phyloP scores from a whole-genome alignment of 2,113 vertebrate genomes.

The Erythrocercus mccallii region DNA sequence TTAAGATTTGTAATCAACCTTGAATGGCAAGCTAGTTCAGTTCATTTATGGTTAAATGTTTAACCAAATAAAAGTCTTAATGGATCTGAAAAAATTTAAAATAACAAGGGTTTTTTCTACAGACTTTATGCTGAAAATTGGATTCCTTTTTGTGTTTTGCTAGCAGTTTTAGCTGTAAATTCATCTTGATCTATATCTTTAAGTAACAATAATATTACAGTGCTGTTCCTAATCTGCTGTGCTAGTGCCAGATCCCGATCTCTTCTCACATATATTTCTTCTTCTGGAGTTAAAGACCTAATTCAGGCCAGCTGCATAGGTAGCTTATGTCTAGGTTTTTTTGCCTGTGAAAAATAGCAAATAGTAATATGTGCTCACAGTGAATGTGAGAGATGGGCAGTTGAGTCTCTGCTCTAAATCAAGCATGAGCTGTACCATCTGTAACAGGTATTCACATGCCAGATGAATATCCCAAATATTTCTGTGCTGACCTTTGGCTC shows the following conservation, averaged over 20 bases:
- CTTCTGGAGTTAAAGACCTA: not conserved
- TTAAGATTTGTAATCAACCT: not conserved
- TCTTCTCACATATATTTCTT: not conserved
- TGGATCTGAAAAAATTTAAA: not conserved
- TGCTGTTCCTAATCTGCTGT: not conserved
- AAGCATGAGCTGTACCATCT: constrained; percentile 22
- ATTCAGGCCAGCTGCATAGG: constrained; percentile 6
- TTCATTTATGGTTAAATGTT: not conserved
- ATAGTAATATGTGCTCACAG: not conserved
- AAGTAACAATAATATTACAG: not conserved
- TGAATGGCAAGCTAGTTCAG: not conserved
- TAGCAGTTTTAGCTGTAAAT: not conserved
- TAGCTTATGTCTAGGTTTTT: not conserved
- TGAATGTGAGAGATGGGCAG: not conserved
- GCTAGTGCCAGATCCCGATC: not conserved
- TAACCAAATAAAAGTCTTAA: not conserved
- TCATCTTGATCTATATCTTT: not conserved
- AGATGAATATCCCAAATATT: constrained; percentile 11
- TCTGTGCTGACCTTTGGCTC: constrained; percentile 18
- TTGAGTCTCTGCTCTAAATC: not conserved
- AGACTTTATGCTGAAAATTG: not conserved
- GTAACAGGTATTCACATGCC: not conserved
- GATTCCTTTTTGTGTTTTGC: not conserved
- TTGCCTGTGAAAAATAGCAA: not conserved
- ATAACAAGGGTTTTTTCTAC: not conserved